Conservation (phyloP, 2,113 vertebrate genomes). For the Chionodraco myersi region DNA sequence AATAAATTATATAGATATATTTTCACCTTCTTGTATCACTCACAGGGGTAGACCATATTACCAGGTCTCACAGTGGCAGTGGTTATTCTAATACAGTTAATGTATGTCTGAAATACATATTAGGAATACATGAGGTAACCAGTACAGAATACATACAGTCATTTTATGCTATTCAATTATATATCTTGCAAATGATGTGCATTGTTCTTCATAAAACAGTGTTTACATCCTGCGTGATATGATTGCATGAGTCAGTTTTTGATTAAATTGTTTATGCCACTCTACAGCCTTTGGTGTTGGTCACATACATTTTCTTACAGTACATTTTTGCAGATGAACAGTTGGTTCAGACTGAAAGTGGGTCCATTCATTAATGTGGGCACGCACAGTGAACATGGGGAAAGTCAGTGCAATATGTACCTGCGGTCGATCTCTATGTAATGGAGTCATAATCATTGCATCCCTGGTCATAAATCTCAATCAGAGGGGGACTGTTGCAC, state of each 20-base stretch:
- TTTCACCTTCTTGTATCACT: no score
- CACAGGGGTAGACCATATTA: no score
- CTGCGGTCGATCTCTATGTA: conserved; percentile 48
- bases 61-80: no score
- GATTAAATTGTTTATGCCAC: neutral
- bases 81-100: neutral
- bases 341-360: conserved; percentile 32
- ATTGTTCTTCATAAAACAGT: neutral
- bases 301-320: neutral
- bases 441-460: conserved; percentile 54
- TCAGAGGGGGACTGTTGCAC: conserved; percentile 26
- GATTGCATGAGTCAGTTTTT: neutral
- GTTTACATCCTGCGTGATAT: neutral
- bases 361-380: conserved; percentile 27
- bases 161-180: neutral
- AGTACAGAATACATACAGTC: neutral
- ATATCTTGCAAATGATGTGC: neutral
- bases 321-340: conserved; percentile 24
- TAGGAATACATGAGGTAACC: neutral
- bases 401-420: conserved; percentile 45
- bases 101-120: neutral
- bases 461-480: conserved; percentile 59
- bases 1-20: no score
- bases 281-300: neutral
- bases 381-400: conserved; percentile 51